Base-by-base conservation (phyloP, 2,797 vertebrate species). In the Iguana delicatissima region DNA sequence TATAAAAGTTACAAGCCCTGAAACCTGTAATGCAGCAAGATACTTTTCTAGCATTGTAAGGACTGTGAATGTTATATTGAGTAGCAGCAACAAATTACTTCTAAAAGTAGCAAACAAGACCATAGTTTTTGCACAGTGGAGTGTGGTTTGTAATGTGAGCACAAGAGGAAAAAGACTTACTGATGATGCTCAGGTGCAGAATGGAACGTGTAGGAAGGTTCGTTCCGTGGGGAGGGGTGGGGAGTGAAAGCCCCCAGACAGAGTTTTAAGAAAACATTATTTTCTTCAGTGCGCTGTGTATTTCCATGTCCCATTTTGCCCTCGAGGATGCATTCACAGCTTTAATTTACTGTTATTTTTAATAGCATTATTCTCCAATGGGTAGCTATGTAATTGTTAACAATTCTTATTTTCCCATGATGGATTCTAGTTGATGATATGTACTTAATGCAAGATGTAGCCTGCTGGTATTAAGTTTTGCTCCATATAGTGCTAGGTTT, bases 341-440 rank as follows among this genome's bases (percentile, higher is more conserved):
- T 87, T 87, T 26, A 46, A 64, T 80, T 64, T 50, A 59, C 72
- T 76, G 16, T 50, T 64, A 32, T 67, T 50, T 72, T n/a, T 22
- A 87, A n/a, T 67, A 64, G 32, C 74, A 79, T 64, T 87, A 18
- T 29, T 5, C 29, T 59, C 46, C 64, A n/a, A n/a, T 20, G 67
- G 20, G 73, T 26, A 73, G 2, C 84, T 72, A 13, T n/a, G 59
- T 64, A 62, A 87, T 62, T 4, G 8, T 38, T 46, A 46, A 46
- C 38, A 46, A 85, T 74, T 57, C 72, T 52, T 86, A 59, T 64
- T 62, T 86, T 59, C 85, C 55, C 85, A 76, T 86, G 72, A 86
- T 13, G 18, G 52, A 76, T 76, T 38, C 85, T 6, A 59, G 55
- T 59, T 57, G 22, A 76, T 86, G n/a, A 12, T 42, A 76, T 86